phyloP scores from a whole-genome alignment of 1,140 invertebrate genomes.

The Heliconius hermathena region DNA sequence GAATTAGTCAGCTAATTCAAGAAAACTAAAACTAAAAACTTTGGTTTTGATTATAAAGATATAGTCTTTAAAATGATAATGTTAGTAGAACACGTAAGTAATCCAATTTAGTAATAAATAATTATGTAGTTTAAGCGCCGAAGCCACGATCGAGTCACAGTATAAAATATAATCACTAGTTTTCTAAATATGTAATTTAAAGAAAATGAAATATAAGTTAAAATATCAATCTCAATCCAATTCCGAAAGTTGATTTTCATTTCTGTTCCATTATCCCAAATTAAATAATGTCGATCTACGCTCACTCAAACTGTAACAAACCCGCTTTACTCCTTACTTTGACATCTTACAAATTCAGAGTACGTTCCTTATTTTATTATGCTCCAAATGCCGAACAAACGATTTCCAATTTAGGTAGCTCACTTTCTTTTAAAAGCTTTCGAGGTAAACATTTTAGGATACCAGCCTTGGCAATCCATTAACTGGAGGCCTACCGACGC shows the following conservation, averaged over 20 bases:
- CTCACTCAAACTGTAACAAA: neutral
- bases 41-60: too few species aligned
- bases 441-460: constrained; percentile 39
- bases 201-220: neutral
- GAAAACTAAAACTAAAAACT: too few species aligned
- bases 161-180: too few species aligned
- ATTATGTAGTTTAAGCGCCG: too few species aligned
- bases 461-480: constrained; percentile 39
- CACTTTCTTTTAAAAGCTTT: constrained; percentile 35
- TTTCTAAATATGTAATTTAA: neutral
- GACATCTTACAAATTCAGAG: constrained; percentile 13
- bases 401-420: constrained; percentile 22
- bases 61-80: too few species aligned
- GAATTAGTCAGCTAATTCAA: too few species aligned
- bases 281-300: constrained; percentile 1
- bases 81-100: too few species aligned
- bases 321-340: neutral
- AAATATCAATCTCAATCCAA: neutral
- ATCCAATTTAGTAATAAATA: too few species aligned
- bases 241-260: neutral
- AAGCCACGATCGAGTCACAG: too few species aligned
- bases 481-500: constrained; percentile 1
- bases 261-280: neutral
- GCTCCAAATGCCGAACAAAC: constrained; percentile 20
- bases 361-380: constrained; percentile 27